Conservation (phyloP, 92 coral and sea anemone species). For the Actinernus sp. region DNA sequence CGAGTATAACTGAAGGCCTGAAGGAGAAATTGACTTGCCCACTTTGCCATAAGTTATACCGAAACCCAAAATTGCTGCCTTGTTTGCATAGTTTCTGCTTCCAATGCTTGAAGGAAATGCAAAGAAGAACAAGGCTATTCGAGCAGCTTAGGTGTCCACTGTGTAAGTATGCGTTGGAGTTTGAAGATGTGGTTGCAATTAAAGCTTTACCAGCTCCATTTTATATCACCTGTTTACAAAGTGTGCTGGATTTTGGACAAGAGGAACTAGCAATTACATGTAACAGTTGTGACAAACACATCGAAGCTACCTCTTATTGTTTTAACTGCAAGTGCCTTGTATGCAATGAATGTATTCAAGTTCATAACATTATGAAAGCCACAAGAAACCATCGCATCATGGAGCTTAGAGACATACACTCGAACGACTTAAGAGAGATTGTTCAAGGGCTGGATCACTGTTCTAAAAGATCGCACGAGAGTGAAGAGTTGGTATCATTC, state of each 20-base stretch:
- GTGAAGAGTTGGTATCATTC: constrained; percentile 50
- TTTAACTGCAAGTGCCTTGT: constrained; percentile 79
- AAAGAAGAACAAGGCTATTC: constrained; percentile 15
- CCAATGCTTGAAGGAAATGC: constrained; percentile 67
- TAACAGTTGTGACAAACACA: constrained; percentile 70
- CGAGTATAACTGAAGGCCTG: constrained; percentile 19
- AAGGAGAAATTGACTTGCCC: constrained; percentile 72
- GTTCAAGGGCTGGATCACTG: constrained; percentile 71
- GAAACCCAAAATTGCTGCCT: constrained; percentile 73
- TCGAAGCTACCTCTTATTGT: constrained; percentile 69
- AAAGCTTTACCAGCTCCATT: constrained; percentile 75
- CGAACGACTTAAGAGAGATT: constrained; percentile 59
- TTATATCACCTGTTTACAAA: constrained; percentile 71
- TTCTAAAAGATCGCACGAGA: constrained; percentile 58
- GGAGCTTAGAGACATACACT: constrained; percentile 51
- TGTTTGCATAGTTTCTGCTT: constrained; percentile 80
- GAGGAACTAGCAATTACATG: constrained; percentile 67
- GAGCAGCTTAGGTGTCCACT: constrained; percentile 62
- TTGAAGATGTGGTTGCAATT: constrained; percentile 38
- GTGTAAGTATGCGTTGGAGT: constrained; percentile 53
- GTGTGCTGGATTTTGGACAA: constrained; percentile 56
- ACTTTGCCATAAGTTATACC: constrained; percentile 61
- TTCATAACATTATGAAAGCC: constrained; percentile 69
- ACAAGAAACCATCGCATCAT: constrained; percentile 66
- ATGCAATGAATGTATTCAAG: constrained; percentile 69